Evolutionary conservation across 2,113 vertebrate species (phyloP).

Genomic region (Semicossyphus pulcher): DNA sequence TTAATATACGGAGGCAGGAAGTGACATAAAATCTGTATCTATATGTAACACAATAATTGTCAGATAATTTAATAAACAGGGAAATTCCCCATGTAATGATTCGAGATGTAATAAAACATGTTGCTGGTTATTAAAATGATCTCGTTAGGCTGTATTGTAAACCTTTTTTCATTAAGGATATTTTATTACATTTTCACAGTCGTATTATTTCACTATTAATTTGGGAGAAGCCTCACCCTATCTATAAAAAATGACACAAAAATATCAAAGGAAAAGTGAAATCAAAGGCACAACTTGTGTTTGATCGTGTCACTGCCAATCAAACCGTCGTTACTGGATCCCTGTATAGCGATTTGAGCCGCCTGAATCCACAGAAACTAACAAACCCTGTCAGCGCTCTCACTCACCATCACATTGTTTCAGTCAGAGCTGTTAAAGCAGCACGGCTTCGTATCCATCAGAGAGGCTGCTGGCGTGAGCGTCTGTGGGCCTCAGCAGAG

Average conservation of each 20-base stretch:
- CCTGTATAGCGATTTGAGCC: constrained; percentile 11
- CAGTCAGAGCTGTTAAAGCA: constrained; percentile 46
- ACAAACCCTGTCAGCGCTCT: constrained; percentile 23
- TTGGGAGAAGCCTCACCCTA: not conserved
- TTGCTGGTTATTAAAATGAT: not conserved
- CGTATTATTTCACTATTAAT: constrained; percentile 8
- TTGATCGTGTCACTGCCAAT: constrained; percentile 32
- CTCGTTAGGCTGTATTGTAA: not conserved
- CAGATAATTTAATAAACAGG: too few species aligned
- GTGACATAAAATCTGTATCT: too few species aligned
- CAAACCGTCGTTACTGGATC: constrained; percentile 17
- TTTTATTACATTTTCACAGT: constrained; percentile 7
- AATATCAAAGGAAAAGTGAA: not conserved
- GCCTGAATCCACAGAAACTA: constrained; percentile 23
- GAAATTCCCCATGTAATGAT: too few species aligned
- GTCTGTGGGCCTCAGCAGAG: constrained; percentile 45
- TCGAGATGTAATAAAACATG: not conserved
- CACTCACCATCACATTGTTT: constrained; percentile 29
- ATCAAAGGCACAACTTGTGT: constrained; percentile 32
- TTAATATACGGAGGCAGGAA: too few species aligned
- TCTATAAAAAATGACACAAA: constrained; percentile 33
- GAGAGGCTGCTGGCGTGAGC: constrained; percentile 38
- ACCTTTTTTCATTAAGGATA: not conserved
- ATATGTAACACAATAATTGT: too few species aligned
- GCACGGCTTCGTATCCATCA: constrained; percentile 36